A percentile compares a stretch with the other conserved stretches of the same genome.
Evolutionary conservation across 1,140 invertebrate species (phyloP).

Genomic region (Vollenhovia emeryi): DNA sequence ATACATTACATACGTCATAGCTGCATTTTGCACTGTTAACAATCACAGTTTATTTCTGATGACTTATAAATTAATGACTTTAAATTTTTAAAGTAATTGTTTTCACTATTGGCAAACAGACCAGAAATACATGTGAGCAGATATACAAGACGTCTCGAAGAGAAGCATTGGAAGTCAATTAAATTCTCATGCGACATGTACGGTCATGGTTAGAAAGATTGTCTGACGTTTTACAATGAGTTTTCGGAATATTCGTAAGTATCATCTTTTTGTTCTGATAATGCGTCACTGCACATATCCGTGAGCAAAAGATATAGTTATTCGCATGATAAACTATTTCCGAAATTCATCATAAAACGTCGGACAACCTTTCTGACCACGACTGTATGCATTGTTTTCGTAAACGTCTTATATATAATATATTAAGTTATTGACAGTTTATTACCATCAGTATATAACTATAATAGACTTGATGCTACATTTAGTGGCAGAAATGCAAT

Average conservation of each 20-base stretch:
- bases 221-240: too few species aligned
- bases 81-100: background rate
- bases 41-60: conserved; percentile 50
- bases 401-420: background rate
- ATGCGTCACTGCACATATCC: too few species aligned
- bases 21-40: conserved; percentile 1
- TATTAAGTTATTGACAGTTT: conserved; percentile 12
- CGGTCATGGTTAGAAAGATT: too few species aligned
- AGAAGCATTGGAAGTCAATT: background rate
- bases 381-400: background rate
- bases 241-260: too few species aligned
- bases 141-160: conserved; percentile 14
- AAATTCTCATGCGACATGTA: background rate
- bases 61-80: background rate
- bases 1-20: background rate
- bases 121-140: background rate
- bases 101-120: background rate
- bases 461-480: background rate
- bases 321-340: too few species aligned
- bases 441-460: background rate
- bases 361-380: too few species aligned
- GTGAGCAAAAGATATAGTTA: too few species aligned
- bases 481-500: conserved; percentile 23
- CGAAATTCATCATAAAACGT: too few species aligned
- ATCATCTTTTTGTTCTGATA: too few species aligned